Base-by-base conservation (phyloP, 1,140 invertebrate genomes). In the Drosophila ambigua region DNA sequence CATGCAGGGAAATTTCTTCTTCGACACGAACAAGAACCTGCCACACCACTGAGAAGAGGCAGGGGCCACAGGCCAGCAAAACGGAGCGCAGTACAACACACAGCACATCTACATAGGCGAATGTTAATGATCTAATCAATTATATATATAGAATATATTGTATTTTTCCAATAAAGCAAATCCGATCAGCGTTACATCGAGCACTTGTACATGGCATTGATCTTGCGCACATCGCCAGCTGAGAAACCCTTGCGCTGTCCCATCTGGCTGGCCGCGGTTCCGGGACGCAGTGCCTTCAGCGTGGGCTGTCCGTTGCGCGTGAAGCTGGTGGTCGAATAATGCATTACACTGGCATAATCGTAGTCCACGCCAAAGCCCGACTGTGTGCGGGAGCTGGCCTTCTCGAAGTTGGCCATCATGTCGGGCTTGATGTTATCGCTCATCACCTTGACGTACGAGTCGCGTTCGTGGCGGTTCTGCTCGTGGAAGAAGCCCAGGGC, bases 401-500 rank as follows among this genome's bases (percentile, higher is more conserved):
- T 96, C 46, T 94, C 93, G 85, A 97, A 96, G 91, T 97, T 97
- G 35, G 85, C 91, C 77, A 94, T 93, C 43, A 94, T 93, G 94
- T 95, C 95, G 49, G 90, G 77, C 77, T 94, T 92, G 16, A 98
- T 95, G 88, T 98, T 98, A 1, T 94, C 80, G 91, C 94, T 96
- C 28, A 94, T 91, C 28, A 98, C 94, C 2, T 79, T 92, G 0
- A 98, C 95, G 79, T 94, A 96, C 11, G 94, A 92, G 79, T 98
- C 97, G 6, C 97, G 92, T 71, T 98, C 97, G 8, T 92, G 93
- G 13, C 97, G 93, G 77, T 95, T 97, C 82, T 98, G 97, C 82
- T 98, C 97, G 88, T 98, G 97, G 79, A 96, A 94, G 89, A 98
- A 98, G 1, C 97, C 97, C 16, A 96, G 75, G 0, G 95, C 95